Evolutionary conservation across 2,797 vertebrate species (phyloP), one percentile per base, ranked within the genome.

Genomic region (Enteromius afrohamiltoni): DNA sequence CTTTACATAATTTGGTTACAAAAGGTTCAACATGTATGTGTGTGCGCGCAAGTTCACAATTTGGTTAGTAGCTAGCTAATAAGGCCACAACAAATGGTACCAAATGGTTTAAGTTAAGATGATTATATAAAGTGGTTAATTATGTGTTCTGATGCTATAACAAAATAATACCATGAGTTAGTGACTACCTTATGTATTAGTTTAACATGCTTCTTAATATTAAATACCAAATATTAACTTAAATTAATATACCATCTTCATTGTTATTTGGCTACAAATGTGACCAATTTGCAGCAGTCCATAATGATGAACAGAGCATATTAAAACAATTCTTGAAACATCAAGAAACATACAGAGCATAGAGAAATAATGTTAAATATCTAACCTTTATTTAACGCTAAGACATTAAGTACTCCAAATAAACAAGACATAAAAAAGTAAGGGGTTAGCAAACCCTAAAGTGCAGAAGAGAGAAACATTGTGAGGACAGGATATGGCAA

Each of bases 351-450:
- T 90, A 87, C 90, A 85, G 75, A 80, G 89, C 89, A 92, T 77
- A 91, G 84, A 90, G 69, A 79, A 51, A 40, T 91, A 83, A 89
- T 91, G 88, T 92, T 93, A 93, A 93, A 94, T 93, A 91, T 91
- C 90, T 89, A 93, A 91, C 91, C 93, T 95, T 95, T 95, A 95
- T 95, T 95, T 92, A 90, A 93, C 89, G 85, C 89, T 89, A 91
- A 67, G 88, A 89, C 85, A 85, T 85, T 88, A 86, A 91, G 91
- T 87, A 86, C 37, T 91, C 83, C 84, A 93, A 91, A 92, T 89
- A 85, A 90, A 85, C 89, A 86, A 71, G 86, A 87, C 83, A 89
- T 83, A 80, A 85, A 77, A 49, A 49, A 51, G 70, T 79, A 79
- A 81, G 83, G 92, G 79, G 82, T 89, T 92, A 80, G 87, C 71